phyloP scores from a whole-genome alignment of 2,113 vertebrate genomes.

The Alosa alosa region DNA sequence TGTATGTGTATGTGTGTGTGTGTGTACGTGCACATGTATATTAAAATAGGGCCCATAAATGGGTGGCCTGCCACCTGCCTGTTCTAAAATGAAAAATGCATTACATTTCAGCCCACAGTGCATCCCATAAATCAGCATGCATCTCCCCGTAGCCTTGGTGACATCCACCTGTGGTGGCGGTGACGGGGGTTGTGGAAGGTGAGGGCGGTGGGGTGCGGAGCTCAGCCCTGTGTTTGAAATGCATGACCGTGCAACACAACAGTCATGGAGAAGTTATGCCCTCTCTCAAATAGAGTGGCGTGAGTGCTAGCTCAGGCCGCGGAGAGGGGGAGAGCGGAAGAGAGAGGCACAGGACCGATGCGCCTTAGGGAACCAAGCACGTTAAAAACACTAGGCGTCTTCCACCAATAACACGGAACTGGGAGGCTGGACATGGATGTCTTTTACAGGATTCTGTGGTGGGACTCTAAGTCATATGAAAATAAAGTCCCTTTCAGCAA shows the following conservation, averaged over 20 bases:
- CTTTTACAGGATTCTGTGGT: background rate
- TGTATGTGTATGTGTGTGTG: background rate
- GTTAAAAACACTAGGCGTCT: background rate
- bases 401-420: background rate
- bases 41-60: slow-evolving; percentile 30
- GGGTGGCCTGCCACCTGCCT: slow-evolving; percentile 16
- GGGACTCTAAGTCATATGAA: background rate
- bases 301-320: background rate
- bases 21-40: slow-evolving; percentile 28
- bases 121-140: slow-evolving; percentile 42
- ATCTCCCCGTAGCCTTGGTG: slow-evolving; percentile 18
- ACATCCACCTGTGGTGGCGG: background rate
- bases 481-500: background rate
- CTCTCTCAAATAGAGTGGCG: background rate
- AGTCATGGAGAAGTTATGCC: background rate
- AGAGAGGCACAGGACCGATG: background rate
- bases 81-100: slow-evolving; percentile 36
- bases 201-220: background rate
- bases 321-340: background rate
- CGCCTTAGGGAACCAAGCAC: background rate
- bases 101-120: slow-evolving; percentile 30
- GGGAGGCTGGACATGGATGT: background rate
- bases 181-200: background rate
- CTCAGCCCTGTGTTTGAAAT: background rate
- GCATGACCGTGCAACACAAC: background rate